A percentile compares a stretch with the other conserved stretches of the same genome.
These are phyloP conservation scores for Cassiopea andromeda DNA, from an alignment of 30 jellyfish, hydroid and myxozoan genomes.

Conservation along the genomic window DNA sequence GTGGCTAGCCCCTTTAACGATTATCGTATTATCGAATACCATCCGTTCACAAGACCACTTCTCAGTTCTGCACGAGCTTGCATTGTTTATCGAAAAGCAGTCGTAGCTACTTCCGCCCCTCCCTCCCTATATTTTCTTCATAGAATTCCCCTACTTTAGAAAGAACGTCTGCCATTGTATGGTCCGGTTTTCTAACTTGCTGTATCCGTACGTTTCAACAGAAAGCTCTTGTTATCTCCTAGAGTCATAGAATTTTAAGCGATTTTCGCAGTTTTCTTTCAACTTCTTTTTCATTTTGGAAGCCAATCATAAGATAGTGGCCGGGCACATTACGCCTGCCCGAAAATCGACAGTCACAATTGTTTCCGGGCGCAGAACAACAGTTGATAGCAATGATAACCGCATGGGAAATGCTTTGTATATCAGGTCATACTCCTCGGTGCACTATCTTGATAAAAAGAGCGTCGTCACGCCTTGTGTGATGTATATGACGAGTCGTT, in stretches of 20 bases:
- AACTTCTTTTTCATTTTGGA: neutral
- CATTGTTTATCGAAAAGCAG: too few relatives aligned
- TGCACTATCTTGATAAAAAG: conserved; percentile 9
- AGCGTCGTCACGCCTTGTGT: conserved; percentile 10
- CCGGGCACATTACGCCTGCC: neutral
- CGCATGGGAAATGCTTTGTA: conserved; percentile 54
- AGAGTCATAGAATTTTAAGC: neutral
- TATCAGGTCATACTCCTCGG: conserved; percentile 51
- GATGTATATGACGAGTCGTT: neutral
- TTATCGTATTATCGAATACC: too few relatives aligned
- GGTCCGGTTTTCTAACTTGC: too few relatives aligned
- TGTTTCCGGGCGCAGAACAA: conserved; percentile 61
- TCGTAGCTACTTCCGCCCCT: too few relatives aligned
- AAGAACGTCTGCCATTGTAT: too few relatives aligned
- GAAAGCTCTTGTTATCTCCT: neutral
- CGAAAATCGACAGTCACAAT: neutral
- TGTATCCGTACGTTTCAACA: neutral
- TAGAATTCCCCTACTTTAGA: too few relatives aligned
- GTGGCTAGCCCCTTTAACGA: too few relatives aligned
- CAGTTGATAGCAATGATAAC: conserved; percentile 37
- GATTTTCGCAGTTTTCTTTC: neutral
- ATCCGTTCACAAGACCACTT: too few relatives aligned
- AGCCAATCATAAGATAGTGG: neutral
- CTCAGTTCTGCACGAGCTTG: too few relatives aligned
- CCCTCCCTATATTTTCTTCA: too few relatives aligned